phyloP scores from a whole-genome alignment of 2,113 vertebrate genomes.

The Silurus asotus region DNA sequence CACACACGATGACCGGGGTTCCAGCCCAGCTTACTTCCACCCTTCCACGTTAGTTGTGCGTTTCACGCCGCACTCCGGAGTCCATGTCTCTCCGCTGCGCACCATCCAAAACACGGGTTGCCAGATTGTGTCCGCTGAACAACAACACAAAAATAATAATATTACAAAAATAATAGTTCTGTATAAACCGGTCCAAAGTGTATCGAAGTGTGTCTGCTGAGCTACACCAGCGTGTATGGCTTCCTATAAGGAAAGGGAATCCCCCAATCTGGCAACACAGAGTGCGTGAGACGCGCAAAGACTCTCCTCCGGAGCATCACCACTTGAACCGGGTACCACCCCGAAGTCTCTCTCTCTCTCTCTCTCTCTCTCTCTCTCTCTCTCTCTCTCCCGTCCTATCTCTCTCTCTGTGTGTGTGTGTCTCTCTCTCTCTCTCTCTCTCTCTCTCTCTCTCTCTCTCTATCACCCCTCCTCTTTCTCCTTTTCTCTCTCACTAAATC shows the following conservation, averaged over 20 bases:
- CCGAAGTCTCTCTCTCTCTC: not conserved
- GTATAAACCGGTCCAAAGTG: not conserved
- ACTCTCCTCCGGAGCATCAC: not conserved
- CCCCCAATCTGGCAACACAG: constrained; percentile 4
- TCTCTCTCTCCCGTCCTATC: no score
- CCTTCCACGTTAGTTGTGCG: not conserved
- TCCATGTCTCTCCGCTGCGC: constrained; percentile 3
- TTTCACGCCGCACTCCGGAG: not conserved
- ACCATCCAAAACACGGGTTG: not conserved
- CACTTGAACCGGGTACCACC: not conserved
- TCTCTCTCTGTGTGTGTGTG: not conserved
- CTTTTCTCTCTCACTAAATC: not conserved
- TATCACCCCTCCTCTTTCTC: no score
- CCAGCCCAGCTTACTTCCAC: constrained; percentile 5
- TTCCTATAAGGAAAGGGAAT: not conserved
- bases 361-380: no score
- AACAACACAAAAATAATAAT: not conserved
- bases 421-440: constrained; percentile 3
- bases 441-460: not conserved
- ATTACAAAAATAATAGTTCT: not conserved
- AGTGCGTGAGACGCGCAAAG: not conserved
- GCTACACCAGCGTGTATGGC: not conserved
- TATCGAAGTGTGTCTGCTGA: not conserved
- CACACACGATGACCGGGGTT: not conserved
- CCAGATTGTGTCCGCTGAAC: not conserved